phyloP scores from a whole-genome alignment of 2,797 vertebrate genomes.

The Chromobotia macracanthus region DNA sequence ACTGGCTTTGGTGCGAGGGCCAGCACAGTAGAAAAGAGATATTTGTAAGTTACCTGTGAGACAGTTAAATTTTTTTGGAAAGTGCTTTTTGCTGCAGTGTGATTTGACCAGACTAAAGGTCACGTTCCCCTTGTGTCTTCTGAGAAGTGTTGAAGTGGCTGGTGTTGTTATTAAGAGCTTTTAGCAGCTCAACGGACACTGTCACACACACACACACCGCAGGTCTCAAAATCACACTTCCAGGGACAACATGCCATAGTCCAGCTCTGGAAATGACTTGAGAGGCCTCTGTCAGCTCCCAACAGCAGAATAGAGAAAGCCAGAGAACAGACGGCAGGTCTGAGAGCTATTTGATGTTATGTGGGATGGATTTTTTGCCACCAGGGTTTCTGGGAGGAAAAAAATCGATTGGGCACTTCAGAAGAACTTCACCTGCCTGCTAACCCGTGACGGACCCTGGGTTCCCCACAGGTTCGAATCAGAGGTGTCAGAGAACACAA shows the following conservation, averaged over 20 bases:
- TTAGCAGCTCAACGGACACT: conserved; percentile 47
- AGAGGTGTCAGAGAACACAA: conserved; percentile 53
- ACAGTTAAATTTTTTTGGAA: not conserved
- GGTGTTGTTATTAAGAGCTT: conserved; percentile 58
- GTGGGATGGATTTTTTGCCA: conserved; percentile 53
- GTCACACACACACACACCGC: conserved; percentile 37
- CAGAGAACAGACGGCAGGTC: conserved; percentile 47
- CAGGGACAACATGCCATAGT: conserved; percentile 45
- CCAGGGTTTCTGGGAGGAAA: conserved; percentile 41
- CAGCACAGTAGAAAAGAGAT: not conserved
- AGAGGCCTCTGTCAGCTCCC: conserved; percentile 55
- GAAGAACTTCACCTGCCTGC: conserved; percentile 56
- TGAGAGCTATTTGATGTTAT: conserved; percentile 61
- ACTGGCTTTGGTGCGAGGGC: not conserved
- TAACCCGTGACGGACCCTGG: conserved; percentile 53
- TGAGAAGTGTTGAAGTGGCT: conserved; percentile 46
- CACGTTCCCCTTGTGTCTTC: conserved; percentile 35
- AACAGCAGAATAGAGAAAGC: conserved; percentile 48
- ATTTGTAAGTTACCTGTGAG: not conserved
- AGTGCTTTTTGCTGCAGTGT: conserved; percentile 15
- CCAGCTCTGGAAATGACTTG: conserved; percentile 53
- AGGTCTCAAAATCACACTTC: conserved; percentile 51
- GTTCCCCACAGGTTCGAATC: conserved; percentile 45
- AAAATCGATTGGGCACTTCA: conserved; percentile 58
- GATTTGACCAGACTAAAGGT: conserved; percentile 47